Base-by-base conservation (phyloP, 37 sponge, comb jelly and placozoan species). In the Diacarnus erythraeanus region DNA sequence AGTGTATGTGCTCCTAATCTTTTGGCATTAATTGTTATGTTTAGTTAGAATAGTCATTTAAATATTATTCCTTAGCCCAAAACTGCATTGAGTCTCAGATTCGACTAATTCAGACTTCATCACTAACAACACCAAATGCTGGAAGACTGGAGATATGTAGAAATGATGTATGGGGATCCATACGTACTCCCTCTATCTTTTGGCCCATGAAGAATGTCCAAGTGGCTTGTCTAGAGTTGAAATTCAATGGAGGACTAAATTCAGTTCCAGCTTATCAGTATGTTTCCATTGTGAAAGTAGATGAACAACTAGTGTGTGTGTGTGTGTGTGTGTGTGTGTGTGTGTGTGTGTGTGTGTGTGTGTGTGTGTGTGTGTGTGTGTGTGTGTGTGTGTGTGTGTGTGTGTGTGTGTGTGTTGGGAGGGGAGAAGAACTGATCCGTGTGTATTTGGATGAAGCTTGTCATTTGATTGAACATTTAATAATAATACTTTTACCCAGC, bases 201-300 rank as follows among this genome's bases (percentile, higher is more conserved):
- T 84, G 85, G 85, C 77, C 70, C 71, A 59, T 61, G 51, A 78
- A 77, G 72, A 84, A 84, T 59, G 71, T 70, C 26, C 85, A 84
- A 59, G 78, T 84, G 42, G 85, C 71, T 10, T 84, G 85, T 59
- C 58, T 30, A 30, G 51, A 77, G 38, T 20, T 71, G 25, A 54
- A 54, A 31, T 84, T 59, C 59, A 36, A 38, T 43, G 79, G 78
- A 63, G 85, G 78, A 2, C 71, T 84, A 42, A 84, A 84, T 61
- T 71, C 85, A 23, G 47, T 84, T 41, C 63, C 56, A 20, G 57
- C 54, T n/a, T n/a, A n/a, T n/a, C n/a, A n/a, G n/a, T n/a, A n/a
- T n/a, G n/a, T n/a, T n/a, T n/a, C n/a, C n/a, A n/a, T n/a, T n/a
- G n/a, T n/a, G n/a, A n/a, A n/a, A n/a, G n/a, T n/a, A n/a, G n/a